Percentiles rank a stretch among this genome's conserved stretches.
phyloP scores from a whole-genome alignment of 2,113 vertebrate genomes.

The Coptodon rendalli region DNA sequence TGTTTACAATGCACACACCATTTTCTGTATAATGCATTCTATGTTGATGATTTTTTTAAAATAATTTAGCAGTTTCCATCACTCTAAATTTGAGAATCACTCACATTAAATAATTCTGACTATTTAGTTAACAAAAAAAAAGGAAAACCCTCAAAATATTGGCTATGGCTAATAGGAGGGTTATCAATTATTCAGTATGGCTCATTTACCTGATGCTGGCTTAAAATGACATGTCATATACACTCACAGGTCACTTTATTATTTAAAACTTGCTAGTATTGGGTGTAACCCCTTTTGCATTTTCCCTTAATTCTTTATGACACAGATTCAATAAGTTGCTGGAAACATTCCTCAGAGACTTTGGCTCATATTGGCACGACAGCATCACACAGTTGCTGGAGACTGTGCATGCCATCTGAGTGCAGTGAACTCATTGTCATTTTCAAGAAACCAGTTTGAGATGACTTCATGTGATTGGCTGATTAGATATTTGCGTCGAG shows the following conservation, averaged over 20 bases:
- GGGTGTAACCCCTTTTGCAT: neutral
- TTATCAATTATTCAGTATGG: neutral
- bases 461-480: neutral
- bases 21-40: neutral
- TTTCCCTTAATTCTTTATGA: neutral
- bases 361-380: neutral
- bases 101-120: neutral
- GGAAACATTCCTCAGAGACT: neutral
- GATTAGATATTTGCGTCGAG: neutral
- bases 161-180: neutral
- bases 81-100: neutral
- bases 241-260: neutral
- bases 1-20: neutral
- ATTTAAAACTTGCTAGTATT: neutral
- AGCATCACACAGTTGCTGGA: neutral
- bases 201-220: neutral
- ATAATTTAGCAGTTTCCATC: neutral
- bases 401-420: neutral
- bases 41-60: rapidly evolving
- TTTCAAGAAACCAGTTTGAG: neutral
- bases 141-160: neutral
- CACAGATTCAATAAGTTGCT: neutral
- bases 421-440: neutral
- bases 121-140: neutral
- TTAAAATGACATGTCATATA: neutral